Conservation (phyloP, 2,797 vertebrate species). For the Luscinia luscinia region DNA sequence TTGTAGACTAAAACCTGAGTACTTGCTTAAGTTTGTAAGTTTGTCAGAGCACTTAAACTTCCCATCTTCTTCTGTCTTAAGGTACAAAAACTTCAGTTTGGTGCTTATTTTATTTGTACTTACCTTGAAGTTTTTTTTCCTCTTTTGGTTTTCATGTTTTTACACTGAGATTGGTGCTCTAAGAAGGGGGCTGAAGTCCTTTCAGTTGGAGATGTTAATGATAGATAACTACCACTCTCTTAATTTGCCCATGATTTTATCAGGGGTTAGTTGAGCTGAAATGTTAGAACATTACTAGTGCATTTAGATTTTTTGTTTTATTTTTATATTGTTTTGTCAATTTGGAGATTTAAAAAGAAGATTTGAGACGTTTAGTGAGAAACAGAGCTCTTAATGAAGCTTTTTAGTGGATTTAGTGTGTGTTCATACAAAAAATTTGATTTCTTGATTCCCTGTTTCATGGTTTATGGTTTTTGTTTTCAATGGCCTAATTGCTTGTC, state of each 20-base stretch:
- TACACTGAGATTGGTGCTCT: neutral
- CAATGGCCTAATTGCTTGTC: slow-evolving; percentile 59
- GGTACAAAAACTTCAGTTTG: slow-evolving; percentile 11
- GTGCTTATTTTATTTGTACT: neutral
- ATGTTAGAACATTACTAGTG: neutral
- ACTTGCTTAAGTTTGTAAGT: slow-evolving; percentile 4
- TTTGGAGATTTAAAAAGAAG: neutral
- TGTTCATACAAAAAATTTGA: slow-evolving; percentile 45
- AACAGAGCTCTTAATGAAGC: neutral
- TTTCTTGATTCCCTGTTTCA: slow-evolving; percentile 71
- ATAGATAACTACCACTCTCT: neutral
- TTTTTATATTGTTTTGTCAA: neutral
- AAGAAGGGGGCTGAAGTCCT: neutral
- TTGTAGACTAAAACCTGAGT: neutral
- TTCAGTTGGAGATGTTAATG: neutral
- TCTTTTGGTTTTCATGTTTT: neutral
- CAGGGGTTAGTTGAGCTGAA: neutral
- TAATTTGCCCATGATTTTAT: neutral
- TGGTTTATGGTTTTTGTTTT: slow-evolving; percentile 76
- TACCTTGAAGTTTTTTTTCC: neutral
- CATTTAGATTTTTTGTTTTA: neutral
- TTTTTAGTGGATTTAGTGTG: slow-evolving; percentile 45
- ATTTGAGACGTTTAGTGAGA: neutral
- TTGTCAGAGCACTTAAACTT: slow-evolving; percentile 27
- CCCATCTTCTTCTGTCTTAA: slow-evolving; percentile 6